Percentiles rank a stretch among this genome's conserved stretches.
Evolutionary conservation across 2,113 vertebrate species (phyloP).

Genomic region (Apeltes quadracus): DNA sequence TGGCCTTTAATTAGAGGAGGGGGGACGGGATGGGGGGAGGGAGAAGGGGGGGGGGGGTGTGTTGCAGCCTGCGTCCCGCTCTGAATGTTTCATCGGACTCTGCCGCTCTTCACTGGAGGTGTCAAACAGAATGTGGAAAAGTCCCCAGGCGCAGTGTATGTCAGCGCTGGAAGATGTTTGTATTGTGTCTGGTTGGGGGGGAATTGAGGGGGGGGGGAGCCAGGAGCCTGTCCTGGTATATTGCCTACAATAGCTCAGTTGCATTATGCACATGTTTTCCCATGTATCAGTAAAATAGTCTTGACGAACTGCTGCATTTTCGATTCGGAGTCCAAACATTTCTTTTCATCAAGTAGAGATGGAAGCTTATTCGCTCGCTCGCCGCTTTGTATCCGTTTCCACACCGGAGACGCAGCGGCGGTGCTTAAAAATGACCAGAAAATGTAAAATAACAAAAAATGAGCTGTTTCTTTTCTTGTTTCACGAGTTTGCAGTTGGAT

Average conservation of each 20-base stretch:
- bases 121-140: conserved; percentile 71
- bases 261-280: conserved; percentile 27
- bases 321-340: background rate
- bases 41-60: too few relatives aligned
- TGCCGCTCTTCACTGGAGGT: conserved; percentile 59
- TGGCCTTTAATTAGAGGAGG: conserved; percentile 72
- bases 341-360: conserved; percentile 6
- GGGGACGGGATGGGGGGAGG: too few relatives aligned
- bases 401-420: background rate
- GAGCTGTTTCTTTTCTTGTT: background rate
- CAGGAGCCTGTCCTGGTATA: conserved; percentile 4
- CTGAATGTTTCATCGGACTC: conserved; percentile 74
- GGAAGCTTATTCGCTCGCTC: conserved; percentile 17
- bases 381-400: background rate
- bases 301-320: conserved; percentile 12
- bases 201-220: background rate
- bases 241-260: conserved; percentile 18
- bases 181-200: conserved; percentile 12
- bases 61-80: conserved; percentile 60
- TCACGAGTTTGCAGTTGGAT: conserved; percentile 38
- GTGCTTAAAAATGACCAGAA: conserved; percentile 30
- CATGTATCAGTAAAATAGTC: conserved; percentile 13
- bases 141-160: conserved; percentile 47
- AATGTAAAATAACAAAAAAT: background rate
- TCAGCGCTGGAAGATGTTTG: conserved; percentile 49